Base-by-base conservation (phyloP, 2,113 vertebrate genomes). In the Paramormyrops kingsleyae region DNA sequence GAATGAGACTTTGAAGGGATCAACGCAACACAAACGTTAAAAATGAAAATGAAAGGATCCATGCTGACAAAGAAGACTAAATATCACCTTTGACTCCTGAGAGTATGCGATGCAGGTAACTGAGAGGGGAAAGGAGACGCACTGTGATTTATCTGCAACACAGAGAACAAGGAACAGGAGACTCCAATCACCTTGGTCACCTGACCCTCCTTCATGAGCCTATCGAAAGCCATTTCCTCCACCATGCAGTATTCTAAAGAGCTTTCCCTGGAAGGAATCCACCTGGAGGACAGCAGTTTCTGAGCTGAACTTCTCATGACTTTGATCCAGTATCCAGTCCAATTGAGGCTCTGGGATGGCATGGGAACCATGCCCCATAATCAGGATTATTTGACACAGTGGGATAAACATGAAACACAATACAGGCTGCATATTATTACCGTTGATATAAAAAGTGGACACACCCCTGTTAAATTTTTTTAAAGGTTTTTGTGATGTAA, bases 291-390 rank as follows among this genome's bases (percentile, higher is more conserved):
- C 6, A 44, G 21, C 42, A 83, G 87, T 21, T 49, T 92, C 89
- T 83, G 49, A 70, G 89, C 88, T 94, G 89, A 92, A 89, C 90
- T 85, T 87, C 56, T 87, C 5, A 80, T 94, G 94, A 94, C 94
- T 90, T 21, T 0, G 49, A 15, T 94, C 93, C 94, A 95, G 90
- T 89, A 90, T 90, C 35, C n/a, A 93, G 91, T 92, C 93, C 90
- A 93, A 93, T 92, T 88, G 47, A 39, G 19, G 24, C 83, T 84
- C 83, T 84, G 44, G 42, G 83, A 47, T n/a, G 83, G 39, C 17
- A 24, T n/a, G 42, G 42, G 42, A 2, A 83, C n/a, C 39, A 42
- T 83, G 15, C 31, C 39, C 9, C 39, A 83, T 83, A 39, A 83
- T 83, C 42, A 9, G 77, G 15, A 83, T 39, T 83, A 70, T 70